Base-by-base conservation (phyloP, 1,140 invertebrate genomes). In the Dermatophagoides farinae region DNA sequence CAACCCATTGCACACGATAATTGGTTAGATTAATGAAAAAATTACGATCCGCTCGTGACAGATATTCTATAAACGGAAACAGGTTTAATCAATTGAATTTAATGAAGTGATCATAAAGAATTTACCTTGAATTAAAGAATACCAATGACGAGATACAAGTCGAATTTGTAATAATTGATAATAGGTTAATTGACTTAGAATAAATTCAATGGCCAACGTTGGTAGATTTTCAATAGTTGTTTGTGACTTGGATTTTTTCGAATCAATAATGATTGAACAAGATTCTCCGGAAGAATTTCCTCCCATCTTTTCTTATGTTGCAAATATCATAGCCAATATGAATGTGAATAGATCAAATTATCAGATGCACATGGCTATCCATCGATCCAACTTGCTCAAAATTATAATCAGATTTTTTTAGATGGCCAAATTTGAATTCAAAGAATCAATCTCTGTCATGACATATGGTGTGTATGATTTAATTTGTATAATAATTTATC, bases 161-260 rank as follows among this genome's bases (percentile, higher is more conserved):
- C 81, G 84, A 70, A 87, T 88, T 68, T 82, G 77, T 71, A 87
- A 80, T 60, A 93, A 74, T 76, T 92, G 87, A 71, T 82, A 80
- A 68, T 95, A 95, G 61, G 88, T 85, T 65, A 95, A 74, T 69
- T 88, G 78, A 64, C 82, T 80, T 61, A 95, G 77, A 69, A 95
- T 90, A 70, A 88, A 89, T 71, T 93, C 89, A 57, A 95, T 73
- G 51, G 95, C 80, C 78, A 93, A 88, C 72, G 92, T 86, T 10
- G 91, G 89, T 61, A 95, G 74, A 64, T 75, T 70, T 39, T 67
- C 58, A 20, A 77, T 72, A 38, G 11, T 59, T 10, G 14, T 44
- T 4, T 8, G 31, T 31, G 31, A 8, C 8, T 31, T 31, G 2
- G 31, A 31, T 31, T 8, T 31, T 8, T 31, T 31, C 31, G 31